Evolutionary conservation across 2,113 vertebrate genomes (phyloP), one percentile per base, ranked within the genome.

Genomic region (Antechinus stuartii): DNA sequence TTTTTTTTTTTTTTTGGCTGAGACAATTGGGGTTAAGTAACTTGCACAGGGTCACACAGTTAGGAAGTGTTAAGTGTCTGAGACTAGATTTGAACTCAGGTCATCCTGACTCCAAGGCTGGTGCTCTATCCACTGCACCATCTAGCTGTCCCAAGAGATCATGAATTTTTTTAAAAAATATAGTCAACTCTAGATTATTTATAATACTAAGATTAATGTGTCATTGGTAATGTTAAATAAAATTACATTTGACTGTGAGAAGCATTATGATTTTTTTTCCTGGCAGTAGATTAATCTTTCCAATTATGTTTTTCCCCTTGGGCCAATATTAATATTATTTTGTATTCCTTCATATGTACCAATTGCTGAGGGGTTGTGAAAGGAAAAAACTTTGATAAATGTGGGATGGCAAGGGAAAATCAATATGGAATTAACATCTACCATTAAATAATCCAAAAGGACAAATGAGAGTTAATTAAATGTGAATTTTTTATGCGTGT

Each of bases 391-490:
- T 90, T 92, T 89, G 92, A 97, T 90, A 95, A 93, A 93, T 54
- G 54, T n/a, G 91, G 35, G 25, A 94, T 42, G 89, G 95, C 46
- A 90, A 89, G 89, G 89, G 14, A 25, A 93, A 95, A 96, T 93
- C 53, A 93, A 92, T 91, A 90, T 94, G 90, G 90, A 97, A 96
- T 92, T 94, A 95, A 96, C 96, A 93, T 90, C 54, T 96, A 92
- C 46, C 56, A 91, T 94, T 94, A 61, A 95, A 91, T 68, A 92
- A 91, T 94, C 52, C n/a, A 92, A 97, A 76, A 49, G 57, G 30
- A 89, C 42, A 27, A 91, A 0, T 92, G 47, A 91, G 24, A 96
- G 53, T 24, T 54, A 35, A 76, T 92, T 92, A 53, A 10, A 25
- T 42, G 14, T 14, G 10, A 14, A 84, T 55, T 84, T 91, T 56